These are phyloP conservation scores for Strigamia transsilvanica DNA, from an alignment of 2,888 invertebrate genomes.

Conservation along the genomic window DNA sequence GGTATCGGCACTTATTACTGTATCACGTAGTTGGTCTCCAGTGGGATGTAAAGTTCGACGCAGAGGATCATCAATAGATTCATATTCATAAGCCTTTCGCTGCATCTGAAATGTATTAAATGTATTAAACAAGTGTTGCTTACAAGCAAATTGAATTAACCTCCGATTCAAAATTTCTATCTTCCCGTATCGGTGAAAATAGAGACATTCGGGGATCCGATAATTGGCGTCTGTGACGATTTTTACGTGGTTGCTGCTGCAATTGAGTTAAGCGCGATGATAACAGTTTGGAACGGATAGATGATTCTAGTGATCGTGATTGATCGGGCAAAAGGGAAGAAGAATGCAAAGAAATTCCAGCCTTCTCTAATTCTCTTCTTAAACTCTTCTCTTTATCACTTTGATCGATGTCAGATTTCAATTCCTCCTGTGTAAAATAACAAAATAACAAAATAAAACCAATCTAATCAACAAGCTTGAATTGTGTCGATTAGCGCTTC, in stretches of 20 bases:
- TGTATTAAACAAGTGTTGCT: constrained; percentile 56
- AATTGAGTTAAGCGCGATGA: constrained; percentile 57
- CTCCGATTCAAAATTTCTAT: constrained; percentile 65
- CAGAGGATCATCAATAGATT: constrained; percentile 64
- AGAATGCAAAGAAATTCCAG: constrained; percentile 46
- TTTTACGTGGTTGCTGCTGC: constrained; percentile 54
- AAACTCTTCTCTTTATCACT: constrained; percentile 61
- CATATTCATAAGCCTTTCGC: constrained; percentile 66
- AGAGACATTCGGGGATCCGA: constrained; percentile 69
- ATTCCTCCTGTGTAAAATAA: constrained; percentile 55
- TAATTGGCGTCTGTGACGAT: constrained; percentile 67
- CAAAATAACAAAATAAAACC: no score
- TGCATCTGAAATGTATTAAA: constrained; percentile 61
- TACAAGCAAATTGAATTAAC: constrained; percentile 57
- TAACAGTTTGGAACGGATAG: constrained; percentile 51
- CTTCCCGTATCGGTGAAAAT: constrained; percentile 68
- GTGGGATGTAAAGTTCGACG: constrained; percentile 50
- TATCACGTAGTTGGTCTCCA: constrained; percentile 57
- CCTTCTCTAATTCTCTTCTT: constrained; percentile 59
- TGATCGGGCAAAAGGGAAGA: constrained; percentile 24
- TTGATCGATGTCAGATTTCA: constrained; percentile 60
- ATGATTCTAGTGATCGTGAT: constrained; percentile 30
- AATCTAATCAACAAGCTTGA: no score
- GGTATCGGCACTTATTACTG: constrained; percentile 58
- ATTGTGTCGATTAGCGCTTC: no score